These are phyloP conservation scores for Tachyglossus aculeatus DNA, from an alignment of 2,797 vertebrate species.

Conservation along the genomic window DNA sequence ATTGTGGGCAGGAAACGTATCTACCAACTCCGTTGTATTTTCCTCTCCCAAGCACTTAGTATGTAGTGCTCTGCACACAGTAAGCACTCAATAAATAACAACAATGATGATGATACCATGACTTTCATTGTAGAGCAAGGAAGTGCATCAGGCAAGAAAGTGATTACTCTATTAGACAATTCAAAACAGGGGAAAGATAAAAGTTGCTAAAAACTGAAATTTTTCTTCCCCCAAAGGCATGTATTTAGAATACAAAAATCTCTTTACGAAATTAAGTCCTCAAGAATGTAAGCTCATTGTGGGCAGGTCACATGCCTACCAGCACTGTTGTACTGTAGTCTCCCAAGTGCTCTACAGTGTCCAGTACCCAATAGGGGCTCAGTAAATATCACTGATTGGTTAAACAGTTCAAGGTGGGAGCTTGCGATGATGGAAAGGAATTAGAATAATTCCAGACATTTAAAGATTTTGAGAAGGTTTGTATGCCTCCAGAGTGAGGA, in stretches of 20 bases:
- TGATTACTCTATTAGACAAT: background rate
- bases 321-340: no score
- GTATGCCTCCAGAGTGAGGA: background rate
- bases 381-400: no score
- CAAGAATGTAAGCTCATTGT: no score
- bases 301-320: no score
- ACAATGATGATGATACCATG: no score
- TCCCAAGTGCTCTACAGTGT: no score
- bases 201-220: background rate
- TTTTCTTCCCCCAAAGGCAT: background rate
- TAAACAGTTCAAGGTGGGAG: slow-evolving; percentile 4
- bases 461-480: background rate
- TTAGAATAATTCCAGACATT: background rate
- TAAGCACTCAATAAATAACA: no score
- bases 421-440: background rate
- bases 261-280: background rate
- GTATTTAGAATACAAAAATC: background rate
- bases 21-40: no score
- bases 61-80: no score
- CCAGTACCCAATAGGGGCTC: no score
- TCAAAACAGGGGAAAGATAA: background rate
- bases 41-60: no score
- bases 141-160: background rate
- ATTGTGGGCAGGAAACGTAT: no score
- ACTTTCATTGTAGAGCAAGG: background rate